These are phyloP conservation scores for Mustela nigripes DNA, from an alignment of 2,113 vertebrate species.

Conservation along the genomic window DNA sequence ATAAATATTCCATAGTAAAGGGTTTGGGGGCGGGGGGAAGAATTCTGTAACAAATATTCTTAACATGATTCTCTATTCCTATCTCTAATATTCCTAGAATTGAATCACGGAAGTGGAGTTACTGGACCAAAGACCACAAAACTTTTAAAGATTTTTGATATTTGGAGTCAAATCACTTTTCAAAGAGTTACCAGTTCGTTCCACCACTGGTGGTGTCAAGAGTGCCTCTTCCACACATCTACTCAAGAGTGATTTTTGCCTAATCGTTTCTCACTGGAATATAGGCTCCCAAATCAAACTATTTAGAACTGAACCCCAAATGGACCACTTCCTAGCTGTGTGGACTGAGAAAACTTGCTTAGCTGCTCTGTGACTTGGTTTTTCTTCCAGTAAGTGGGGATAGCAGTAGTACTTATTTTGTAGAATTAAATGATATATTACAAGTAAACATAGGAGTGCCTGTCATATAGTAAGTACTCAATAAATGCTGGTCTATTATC, in stretches of 20 bases:
- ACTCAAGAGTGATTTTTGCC: neutral
- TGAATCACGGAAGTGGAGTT: neutral
- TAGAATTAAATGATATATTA: neutral
- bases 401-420: neutral
- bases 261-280: neutral
- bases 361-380: neutral
- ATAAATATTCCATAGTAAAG: neutral
- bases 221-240: neutral
- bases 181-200: neutral
- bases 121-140: neutral
- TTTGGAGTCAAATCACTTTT: neutral
- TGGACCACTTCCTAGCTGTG: neutral
- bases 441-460: neutral
- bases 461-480: neutral
- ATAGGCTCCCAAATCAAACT: neutral
- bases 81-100: slow-evolving; percentile 2
- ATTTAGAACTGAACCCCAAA: neutral
- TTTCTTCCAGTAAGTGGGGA: neutral
- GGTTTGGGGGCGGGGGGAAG: neutral
- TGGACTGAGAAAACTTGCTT: neutral
- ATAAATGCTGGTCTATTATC: neutral
- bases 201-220: neutral
- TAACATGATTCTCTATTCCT: slow-evolving; percentile 2
- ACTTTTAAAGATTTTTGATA: neutral
- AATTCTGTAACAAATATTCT: neutral